Evolutionary conservation across 1,140 invertebrate species (phyloP).

Genomic region (Callitettix versicolor): DNA sequence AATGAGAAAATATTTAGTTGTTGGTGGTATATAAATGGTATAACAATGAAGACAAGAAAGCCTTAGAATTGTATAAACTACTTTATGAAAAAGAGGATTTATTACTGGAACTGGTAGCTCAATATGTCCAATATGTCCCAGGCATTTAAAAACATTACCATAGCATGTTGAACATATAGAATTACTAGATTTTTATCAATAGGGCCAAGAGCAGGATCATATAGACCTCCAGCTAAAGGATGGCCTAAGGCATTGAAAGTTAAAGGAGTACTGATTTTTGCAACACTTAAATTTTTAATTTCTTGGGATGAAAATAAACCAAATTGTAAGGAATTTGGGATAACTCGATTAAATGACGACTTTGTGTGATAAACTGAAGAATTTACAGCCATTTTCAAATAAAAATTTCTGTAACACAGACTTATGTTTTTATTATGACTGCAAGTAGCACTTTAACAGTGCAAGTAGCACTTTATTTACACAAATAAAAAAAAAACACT

Average conservation of each 20-base stretch:
- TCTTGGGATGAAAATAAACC: constrained; percentile 49
- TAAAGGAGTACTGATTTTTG: constrained; percentile 69
- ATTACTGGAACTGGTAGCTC: constrained; percentile 80
- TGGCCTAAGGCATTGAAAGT: constrained; percentile 80
- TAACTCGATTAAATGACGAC: neutral
- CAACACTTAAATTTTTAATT: constrained; percentile 75
- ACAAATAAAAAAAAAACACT: too few species aligned
- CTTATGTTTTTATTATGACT: too few species aligned
- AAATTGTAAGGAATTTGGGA: constrained; percentile 13
- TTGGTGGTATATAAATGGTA: constrained; percentile 50
- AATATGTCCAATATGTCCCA: constrained; percentile 93
- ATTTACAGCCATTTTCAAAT: too few species aligned
- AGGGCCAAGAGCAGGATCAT: constrained; percentile 65
- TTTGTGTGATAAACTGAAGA: too few species aligned
- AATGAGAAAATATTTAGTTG: constrained; percentile 51
- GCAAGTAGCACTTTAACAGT: too few species aligned
- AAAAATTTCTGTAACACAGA: too few species aligned
- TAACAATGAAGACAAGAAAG: constrained; percentile 60
- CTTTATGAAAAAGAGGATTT: constrained; percentile 82
- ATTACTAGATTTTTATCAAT: constrained; percentile 33
- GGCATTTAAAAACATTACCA: constrained; percentile 55
- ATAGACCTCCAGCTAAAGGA: constrained; percentile 70
- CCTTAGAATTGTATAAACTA: constrained; percentile 54
- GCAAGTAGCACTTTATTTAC: too few species aligned
- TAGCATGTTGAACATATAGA: constrained; percentile 71